Conservation (phyloP, 2,113 vertebrate species). For the Mustelus asterias region DNA sequence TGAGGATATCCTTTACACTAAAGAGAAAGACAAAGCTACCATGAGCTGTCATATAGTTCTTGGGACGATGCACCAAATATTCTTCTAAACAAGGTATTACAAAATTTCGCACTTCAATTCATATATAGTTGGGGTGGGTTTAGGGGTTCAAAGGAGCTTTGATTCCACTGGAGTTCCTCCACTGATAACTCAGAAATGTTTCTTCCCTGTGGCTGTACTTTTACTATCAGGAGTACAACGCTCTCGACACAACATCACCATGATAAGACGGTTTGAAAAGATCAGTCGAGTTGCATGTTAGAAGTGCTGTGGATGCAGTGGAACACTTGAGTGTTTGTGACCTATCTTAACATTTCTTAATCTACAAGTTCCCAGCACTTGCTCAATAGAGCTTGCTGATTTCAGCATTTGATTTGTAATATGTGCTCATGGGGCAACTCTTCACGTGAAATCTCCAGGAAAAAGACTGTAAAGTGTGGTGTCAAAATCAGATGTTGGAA, state of each 20-base stretch:
- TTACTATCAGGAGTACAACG: not conserved
- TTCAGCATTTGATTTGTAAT: conserved; percentile 1
- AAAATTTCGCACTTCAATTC: not conserved
- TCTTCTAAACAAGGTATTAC: not conserved
- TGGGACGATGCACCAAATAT: not conserved
- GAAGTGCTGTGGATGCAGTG: not conserved
- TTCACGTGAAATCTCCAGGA: not conserved
- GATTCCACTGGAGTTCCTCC: not conserved
- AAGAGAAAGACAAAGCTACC: not conserved
- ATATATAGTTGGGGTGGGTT: too few relatives aligned
- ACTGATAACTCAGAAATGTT: too few relatives aligned
- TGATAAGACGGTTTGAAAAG: not conserved
- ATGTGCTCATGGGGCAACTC: not conserved
- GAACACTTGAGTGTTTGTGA: not conserved
- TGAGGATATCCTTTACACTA: not conserved
- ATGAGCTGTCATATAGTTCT: not conserved
- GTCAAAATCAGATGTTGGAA: not conserved
- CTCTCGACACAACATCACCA: not conserved
- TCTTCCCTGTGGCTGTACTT: not conserved
- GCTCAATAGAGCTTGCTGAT: not conserved
- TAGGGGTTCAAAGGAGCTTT: too few relatives aligned
- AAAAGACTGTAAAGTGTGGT: not conserved
- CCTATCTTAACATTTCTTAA: not conserved
- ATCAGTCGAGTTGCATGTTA: not conserved
- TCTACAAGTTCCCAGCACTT: not conserved